Percentiles rank a stretch among this genome's conserved stretches.
Evolutionary conservation across 2,888 invertebrate genomes (phyloP).

Genomic region (Prosapia bicincta): DNA sequence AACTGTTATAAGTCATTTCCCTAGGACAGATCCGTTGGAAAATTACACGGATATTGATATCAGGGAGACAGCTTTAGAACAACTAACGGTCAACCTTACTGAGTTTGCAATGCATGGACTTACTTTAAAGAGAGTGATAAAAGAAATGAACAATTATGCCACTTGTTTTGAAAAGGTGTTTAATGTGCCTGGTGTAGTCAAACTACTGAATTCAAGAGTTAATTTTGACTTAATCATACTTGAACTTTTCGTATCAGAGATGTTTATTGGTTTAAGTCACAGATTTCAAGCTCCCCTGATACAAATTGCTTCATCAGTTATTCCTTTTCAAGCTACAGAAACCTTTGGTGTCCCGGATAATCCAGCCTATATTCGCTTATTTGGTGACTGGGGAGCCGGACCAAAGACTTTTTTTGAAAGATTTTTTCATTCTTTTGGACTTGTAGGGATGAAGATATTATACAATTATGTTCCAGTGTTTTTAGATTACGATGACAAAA

Average conservation of each 20-base stretch:
- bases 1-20: slow-evolving; percentile 64
- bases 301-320: neutral
- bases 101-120: neutral
- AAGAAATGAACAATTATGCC: neutral
- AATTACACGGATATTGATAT: neutral
- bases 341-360: neutral
- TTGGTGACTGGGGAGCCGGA: neutral
- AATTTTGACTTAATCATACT: neutral
- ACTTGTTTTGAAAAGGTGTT: neutral
- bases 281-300: neutral
- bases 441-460: neutral
- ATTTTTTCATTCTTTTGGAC: neutral
- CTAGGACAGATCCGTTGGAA: slow-evolving; percentile 38
- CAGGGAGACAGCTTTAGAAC: neutral
- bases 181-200: no score
- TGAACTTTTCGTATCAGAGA: neutral
- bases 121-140: neutral
- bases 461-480: neutral
- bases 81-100: no score
- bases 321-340: neutral
- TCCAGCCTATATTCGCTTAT: neutral
- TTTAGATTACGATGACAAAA: neutral
- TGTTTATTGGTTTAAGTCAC: neutral
- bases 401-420: neutral
- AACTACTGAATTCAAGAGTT: neutral